Evolutionary conservation across 2,797 vertebrate species (phyloP), one percentile per base, ranked within the genome.

Genomic region (Thaleichthys pacificus): DNA sequence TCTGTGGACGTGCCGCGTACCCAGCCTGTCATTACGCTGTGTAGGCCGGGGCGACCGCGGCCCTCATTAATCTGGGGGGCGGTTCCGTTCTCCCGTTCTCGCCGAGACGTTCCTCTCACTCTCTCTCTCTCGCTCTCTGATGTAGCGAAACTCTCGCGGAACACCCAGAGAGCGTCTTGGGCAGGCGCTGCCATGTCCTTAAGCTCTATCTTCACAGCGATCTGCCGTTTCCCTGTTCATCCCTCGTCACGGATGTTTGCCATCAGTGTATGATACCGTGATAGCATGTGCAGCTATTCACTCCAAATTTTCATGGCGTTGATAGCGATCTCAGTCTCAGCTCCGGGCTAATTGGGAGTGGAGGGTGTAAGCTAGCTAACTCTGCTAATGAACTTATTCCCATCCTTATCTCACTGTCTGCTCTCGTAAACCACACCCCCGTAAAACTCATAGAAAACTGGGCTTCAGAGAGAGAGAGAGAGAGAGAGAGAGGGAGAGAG

Each of bases 321-420:
- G 91, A 93, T 93, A 90, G 76, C 82, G 73, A 92, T 93, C 91
- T 93, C 76, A 84, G 85, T 77, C 68, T 84, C 86, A 92, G 85
- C 93, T 91, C 86, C 73, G 80, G 93, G 91, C 91, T 92, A 90
- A 93, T 90, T 90, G 88, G 82, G 88, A 88, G 75, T 86, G 85
- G 82, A 68, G 86, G 81, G 89, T 72, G 80, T 84, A 87, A 87
- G 87, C 86, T 89, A 89, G 88, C 91, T 87, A 90, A 91, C 89
- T 88, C 88, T 78, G 77, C 85, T 92, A 93, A 93, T 94, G 91
- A 93, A 93, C 91, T 91, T 92, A 89, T 91, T 90, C 86, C 75
- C 84, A 58, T 86, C 79, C 89, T 92, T 92, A 93, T 93, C 91
- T 89, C 78, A 86, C 80, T 83, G 85, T 85, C 80, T 85, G 81